Evolutionary conservation across 2,113 vertebrate genomes (phyloP), one percentile per base, ranked within the genome.

Genomic region (Thamnaconus septentrionalis): DNA sequence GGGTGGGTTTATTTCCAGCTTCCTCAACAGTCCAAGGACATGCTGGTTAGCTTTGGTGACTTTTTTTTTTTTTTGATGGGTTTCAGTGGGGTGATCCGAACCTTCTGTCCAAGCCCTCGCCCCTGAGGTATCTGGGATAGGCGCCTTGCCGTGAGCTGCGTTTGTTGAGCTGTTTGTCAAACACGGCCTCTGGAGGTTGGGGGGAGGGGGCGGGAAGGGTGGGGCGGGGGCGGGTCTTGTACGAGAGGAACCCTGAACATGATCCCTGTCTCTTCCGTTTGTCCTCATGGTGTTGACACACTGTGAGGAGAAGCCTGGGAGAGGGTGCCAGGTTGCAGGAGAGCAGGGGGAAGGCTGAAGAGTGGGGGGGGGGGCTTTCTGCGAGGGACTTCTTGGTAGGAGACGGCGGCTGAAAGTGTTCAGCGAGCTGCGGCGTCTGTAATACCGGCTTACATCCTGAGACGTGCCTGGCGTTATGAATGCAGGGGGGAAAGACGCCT

Each of bases 391-490:
- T 31, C 18, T 31, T 66, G 71, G 78, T 59, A 41, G 52, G 59
- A 75, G 46, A 73, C 3, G 76, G 64, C 48, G 69, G 68, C 60
- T 65, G 66, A 70, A 71, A 73, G 69, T 39, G 70, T 59, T 80
- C 69, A 78, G 62, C 7, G 55, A 78, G 66, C 73, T 86, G 64
- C 69, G 40, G 81, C 56, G 8, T 31, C 45, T 53, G 62, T 70
- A 52, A 73, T 67, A 73, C 76, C 66, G 66, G 31, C 58, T 78
- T 71, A 41, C 68, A 54, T 71, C 59, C 58, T 55, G 73, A 73
- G 79, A 80, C 77, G 78, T 46, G 65, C 43, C 57, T 69, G 6
- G 6, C n/a, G 57, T 66, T 78, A 65, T 39, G 65, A 64, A 72
- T 76, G 72, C 74, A 55, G 50, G 56, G 61, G 58, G 56, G 56